Conservation (phyloP, 2,888 invertebrate genomes). For the Amorpha juglandis region DNA sequence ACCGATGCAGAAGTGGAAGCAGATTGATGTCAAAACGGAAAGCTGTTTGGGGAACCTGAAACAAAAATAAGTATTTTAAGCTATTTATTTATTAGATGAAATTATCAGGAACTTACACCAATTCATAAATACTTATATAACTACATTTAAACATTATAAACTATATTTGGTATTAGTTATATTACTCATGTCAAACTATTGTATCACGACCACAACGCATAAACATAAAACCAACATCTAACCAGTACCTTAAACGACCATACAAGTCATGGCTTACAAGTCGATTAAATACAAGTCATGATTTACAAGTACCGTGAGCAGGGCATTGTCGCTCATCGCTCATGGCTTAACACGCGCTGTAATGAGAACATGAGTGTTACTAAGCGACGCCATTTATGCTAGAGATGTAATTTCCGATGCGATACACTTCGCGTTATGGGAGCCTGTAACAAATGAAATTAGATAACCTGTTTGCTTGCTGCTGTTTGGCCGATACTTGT, state of each 20-base stretch:
- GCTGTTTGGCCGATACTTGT: slow-evolving; percentile 19
- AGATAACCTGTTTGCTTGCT: slow-evolving; percentile 42
- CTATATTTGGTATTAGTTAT: neutral
- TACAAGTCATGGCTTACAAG: neutral
- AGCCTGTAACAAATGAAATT: slow-evolving; percentile 54
- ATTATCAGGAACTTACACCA: no score
- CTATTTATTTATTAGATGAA: no score
- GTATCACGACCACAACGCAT: neutral
- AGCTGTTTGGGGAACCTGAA: neutral
- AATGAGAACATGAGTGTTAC: slow-evolving; percentile 61
- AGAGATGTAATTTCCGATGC: slow-evolving; percentile 75
- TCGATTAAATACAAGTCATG: neutral
- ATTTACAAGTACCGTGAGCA: neutral
- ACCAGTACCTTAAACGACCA: neutral
- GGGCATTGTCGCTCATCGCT: slow-evolving; percentile 28
- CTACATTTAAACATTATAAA: neutral
- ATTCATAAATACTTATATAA: no score
- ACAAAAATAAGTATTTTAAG: neutral
- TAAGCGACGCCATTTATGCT: slow-evolving; percentile 65
- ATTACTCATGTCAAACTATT: neutral
- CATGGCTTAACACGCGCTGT: slow-evolving; percentile 47
- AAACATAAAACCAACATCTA: neutral
- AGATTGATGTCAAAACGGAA: neutral
- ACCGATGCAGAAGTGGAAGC: neutral
- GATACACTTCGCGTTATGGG: slow-evolving; percentile 43